These are phyloP conservation scores for Sinocyclocheilus rhinocerous DNA, from an alignment of 2,113 vertebrate genomes.

Conservation along the genomic window DNA sequence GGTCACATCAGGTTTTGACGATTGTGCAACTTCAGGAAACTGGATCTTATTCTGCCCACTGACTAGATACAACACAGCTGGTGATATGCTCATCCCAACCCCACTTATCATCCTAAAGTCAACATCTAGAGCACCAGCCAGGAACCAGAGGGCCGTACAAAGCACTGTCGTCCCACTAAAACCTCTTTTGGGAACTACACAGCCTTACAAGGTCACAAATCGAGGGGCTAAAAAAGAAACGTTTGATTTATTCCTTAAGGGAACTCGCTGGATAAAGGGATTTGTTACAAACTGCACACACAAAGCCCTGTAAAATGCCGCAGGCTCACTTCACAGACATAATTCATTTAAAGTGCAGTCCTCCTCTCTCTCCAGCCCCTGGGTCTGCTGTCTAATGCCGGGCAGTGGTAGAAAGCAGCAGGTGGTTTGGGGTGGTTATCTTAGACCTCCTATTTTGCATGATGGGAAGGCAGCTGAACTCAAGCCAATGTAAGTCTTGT, in stretches of 20 bases:
- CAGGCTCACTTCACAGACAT: conserved; percentile 13
- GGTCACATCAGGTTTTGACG: neutral
- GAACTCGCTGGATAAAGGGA: conserved; percentile 7
- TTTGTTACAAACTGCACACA: neutral
- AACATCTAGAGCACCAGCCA: conserved; percentile 4
- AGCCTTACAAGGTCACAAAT: conserved; percentile 30
- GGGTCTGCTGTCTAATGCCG: neutral
- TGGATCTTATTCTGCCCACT: neutral
- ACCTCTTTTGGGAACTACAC: neutral
- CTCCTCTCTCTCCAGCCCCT: neutral
- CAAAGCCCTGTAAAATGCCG: conserved; percentile 7
- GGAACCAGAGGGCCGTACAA: neutral
- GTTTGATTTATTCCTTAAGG: conserved; percentile 4
- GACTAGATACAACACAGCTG: conserved; percentile 26
- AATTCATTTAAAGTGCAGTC: conserved; percentile 15
- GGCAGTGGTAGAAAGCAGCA: conserved; percentile 23
- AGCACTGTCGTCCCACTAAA: neutral
- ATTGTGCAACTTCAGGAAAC: conserved; percentile 11
- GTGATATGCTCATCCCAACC: conserved; percentile 4
- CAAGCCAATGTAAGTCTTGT: conserved; percentile 5
- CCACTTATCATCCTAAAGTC: conserved; percentile 36
- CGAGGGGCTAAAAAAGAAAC: neutral
- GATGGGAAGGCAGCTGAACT: conserved; percentile 27
- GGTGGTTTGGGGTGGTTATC: conserved; percentile 19
- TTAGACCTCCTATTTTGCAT: conserved; percentile 24